Evolutionary conservation across 1,140 invertebrate genomes (phyloP).

Genomic region (Drosophila subobscura): DNA sequence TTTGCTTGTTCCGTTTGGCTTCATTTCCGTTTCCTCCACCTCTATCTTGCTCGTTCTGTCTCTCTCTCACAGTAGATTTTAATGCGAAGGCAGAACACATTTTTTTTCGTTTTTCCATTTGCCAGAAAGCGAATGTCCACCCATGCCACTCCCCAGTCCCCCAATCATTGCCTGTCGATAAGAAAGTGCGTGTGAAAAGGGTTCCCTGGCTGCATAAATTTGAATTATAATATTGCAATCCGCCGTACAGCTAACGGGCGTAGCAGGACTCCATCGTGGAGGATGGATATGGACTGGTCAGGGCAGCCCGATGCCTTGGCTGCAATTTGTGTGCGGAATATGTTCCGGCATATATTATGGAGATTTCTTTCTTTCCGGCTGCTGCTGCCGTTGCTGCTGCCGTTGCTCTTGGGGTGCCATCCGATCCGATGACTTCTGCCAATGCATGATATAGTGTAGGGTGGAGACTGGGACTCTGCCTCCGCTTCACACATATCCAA

Average conservation of each 20-base stretch:
- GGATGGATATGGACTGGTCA: conserved; percentile 38
- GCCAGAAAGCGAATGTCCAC: conserved; percentile 45
- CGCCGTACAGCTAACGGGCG: conserved; percentile 16
- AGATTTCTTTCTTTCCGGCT: conserved; percentile 64
- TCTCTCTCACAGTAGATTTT: conserved; percentile 18
- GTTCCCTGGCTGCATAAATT: conserved; percentile 75
- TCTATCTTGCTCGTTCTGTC: neutral
- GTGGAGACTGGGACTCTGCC: neutral
- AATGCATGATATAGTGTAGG: conserved; percentile 55
- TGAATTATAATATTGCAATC: conserved; percentile 78
- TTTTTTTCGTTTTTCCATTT: conserved; percentile 50
- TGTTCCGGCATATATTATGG: conserved; percentile 83
- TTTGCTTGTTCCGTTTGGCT: conserved; percentile 81
- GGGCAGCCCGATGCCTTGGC: conserved; percentile 32
- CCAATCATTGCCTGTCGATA: conserved; percentile 66
- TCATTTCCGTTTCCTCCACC: conserved; percentile 71
- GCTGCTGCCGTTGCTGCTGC: conserved; percentile 21
- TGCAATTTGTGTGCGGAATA: conserved; percentile 83
- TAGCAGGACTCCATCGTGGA: conserved; percentile 6
- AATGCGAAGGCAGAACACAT: neutral
- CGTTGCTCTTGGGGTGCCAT: neutral
- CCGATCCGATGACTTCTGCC: conserved; percentile 50
- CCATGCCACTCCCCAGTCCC: conserved; percentile 2
- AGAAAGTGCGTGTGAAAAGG: conserved; percentile 82
- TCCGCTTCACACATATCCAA: conserved; percentile 65